phyloP scores from a whole-genome alignment of 2,888 invertebrate genomes.

The Papilio elwesi region DNA sequence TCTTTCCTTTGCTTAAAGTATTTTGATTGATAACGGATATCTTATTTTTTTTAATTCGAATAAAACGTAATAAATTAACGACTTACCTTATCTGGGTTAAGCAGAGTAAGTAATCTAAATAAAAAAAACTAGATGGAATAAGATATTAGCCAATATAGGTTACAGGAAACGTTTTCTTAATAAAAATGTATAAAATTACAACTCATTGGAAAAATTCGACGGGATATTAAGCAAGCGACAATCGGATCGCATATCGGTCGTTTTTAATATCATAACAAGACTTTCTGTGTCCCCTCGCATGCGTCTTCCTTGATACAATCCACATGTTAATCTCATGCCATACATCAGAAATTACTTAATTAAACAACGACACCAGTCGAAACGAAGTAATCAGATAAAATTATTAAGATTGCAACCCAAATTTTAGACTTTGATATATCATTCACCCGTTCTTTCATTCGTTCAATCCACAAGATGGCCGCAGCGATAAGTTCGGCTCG shows the following conservation, averaged over 20 bases:
- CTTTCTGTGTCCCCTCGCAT: not conserved
- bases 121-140: too few relatives aligned
- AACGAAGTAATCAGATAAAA: conserved; percentile 66
- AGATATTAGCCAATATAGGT: too few relatives aligned
- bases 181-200: too few relatives aligned
- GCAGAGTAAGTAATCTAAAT: too few relatives aligned
- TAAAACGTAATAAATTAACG: too few relatives aligned
- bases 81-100: too few relatives aligned
- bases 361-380: conserved; percentile 52
- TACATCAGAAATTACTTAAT: conserved; percentile 63
- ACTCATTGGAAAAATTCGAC: not conserved
- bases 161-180: too few relatives aligned
- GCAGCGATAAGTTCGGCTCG: conserved; percentile 61
- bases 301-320: conserved; percentile 35
- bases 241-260: not conserved
- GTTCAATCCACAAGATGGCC: conserved; percentile 44
- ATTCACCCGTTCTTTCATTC: conserved; percentile 56
- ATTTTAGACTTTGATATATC: conserved; percentile 77
- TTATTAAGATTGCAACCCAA: conserved; percentile 73
- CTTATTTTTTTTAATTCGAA: not conserved
- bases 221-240: not conserved
- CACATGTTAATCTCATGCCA: conserved; percentile 38
- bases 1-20: too few relatives aligned
- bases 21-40: too few relatives aligned
- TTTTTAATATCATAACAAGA: not conserved